These are phyloP conservation scores for Diaprepes abbreviatus DNA, from an alignment of 2,888 invertebrate species.

Conservation along the genomic window DNA sequence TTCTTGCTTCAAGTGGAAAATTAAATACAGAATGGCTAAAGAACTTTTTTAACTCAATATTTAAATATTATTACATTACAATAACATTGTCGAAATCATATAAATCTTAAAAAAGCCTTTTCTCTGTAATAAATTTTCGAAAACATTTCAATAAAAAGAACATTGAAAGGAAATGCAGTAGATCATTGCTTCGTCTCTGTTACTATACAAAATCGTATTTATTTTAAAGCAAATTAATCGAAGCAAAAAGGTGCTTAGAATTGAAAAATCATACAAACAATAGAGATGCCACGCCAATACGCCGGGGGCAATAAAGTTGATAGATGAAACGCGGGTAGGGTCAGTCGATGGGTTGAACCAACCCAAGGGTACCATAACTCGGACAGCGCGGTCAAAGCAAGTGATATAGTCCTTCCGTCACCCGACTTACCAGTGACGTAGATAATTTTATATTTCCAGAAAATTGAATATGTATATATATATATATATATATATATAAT, in stretches of 20 bases:
- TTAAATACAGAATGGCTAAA: no score
- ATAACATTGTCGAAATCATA: no score
- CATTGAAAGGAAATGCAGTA: background rate
- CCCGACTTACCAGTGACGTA: slow-evolving; percentile 56
- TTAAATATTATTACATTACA: no score
- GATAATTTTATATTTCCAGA: no score
- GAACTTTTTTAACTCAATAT: no score
- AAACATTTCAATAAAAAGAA: no score
- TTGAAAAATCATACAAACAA: slow-evolving; percentile 66
- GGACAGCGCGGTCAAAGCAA: slow-evolving; percentile 58
- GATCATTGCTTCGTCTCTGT: slow-evolving; percentile 15
- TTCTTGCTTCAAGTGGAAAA: no score
- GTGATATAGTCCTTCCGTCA: slow-evolving; percentile 68
- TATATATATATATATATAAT: background rate
- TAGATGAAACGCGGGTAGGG: slow-evolving; percentile 66
- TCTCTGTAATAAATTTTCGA: no score
- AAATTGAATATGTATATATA: background rate
- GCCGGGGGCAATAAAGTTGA: slow-evolving; percentile 61
- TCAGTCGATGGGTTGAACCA: slow-evolving; percentile 62
- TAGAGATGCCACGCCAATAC: slow-evolving; percentile 66
- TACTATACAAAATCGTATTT: slow-evolving; percentile 19
- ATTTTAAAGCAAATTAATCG: slow-evolving; percentile 46
- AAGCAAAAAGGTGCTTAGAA: slow-evolving; percentile 49
- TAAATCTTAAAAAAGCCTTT: no score
- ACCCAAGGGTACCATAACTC: slow-evolving; percentile 67